Evolutionary conservation across 2,113 vertebrate genomes (phyloP).

Genomic region (Neodon shergylaensis): DNA sequence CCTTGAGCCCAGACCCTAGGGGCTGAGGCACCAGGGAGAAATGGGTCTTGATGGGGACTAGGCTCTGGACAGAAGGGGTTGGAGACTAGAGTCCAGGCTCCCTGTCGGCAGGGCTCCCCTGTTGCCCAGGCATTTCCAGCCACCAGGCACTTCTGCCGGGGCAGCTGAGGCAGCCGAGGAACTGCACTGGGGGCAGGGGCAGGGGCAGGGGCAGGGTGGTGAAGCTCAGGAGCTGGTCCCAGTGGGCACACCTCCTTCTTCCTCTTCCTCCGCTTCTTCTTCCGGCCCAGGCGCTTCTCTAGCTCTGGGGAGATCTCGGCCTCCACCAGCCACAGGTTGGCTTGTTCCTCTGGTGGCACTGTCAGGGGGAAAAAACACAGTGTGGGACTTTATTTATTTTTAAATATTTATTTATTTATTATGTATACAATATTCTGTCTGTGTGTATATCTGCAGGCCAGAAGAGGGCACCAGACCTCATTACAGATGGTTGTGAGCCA

Average conservation of each 20-base stretch:
- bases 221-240: slow-evolving; percentile 61
- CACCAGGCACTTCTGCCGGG: slow-evolving; percentile 90
- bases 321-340: slow-evolving; percentile 93
- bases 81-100: slow-evolving; percentile 81
- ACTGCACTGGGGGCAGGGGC: slow-evolving; percentile 84
- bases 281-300: slow-evolving; percentile 88
- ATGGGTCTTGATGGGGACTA: slow-evolving; percentile 64
- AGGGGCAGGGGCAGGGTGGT: slow-evolving; percentile 64
- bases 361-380: neutral
- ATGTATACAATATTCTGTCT: too few species aligned
- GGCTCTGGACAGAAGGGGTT: slow-evolving; percentile 86
- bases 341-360: slow-evolving; percentile 94
- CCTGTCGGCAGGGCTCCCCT: slow-evolving; percentile 73
- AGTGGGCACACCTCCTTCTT: slow-evolving; percentile 88
- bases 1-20: slow-evolving; percentile 83
- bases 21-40: slow-evolving; percentile 41
- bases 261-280: slow-evolving; percentile 93
- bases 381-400: neutral
- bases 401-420: too few species aligned
- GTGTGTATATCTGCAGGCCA: too few species aligned
- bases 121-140: slow-evolving; percentile 44
- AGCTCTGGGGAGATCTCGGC: slow-evolving; percentile 93
- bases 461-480: too few species aligned
- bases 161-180: slow-evolving; percentile 92
- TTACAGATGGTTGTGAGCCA: too few species aligned